phyloP scores from a whole-genome alignment of 1,140 invertebrate genomes.

The Diuraphis noxia region DNA sequence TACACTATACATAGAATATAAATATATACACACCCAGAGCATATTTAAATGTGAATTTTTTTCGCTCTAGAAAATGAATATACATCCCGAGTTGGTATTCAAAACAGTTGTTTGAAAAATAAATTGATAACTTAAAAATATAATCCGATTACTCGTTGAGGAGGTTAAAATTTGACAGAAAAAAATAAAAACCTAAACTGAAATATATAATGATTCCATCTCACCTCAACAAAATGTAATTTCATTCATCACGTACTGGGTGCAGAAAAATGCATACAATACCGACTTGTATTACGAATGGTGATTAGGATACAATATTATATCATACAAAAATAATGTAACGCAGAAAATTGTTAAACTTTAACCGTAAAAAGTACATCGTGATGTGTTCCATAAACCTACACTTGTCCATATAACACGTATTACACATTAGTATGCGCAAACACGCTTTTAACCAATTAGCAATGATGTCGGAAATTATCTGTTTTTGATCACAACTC shows the following conservation, averaged over 20 bases:
- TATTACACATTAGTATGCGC: constrained; percentile 12
- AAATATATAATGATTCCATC: neutral
- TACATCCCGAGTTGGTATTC: neutral
- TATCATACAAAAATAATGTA: neutral
- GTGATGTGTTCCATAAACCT: neutral
- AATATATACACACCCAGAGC: neutral
- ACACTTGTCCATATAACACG: neutral
- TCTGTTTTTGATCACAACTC: constrained; percentile 30
- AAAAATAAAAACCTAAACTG: neutral
- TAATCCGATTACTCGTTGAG: neutral
- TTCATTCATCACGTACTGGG: neutral
- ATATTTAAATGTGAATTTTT: constrained; percentile 40
- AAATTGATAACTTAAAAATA: constrained; percentile 11
- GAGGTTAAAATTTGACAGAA: neutral
- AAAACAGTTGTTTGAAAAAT: neutral
- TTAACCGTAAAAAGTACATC: neutral
- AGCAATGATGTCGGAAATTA: constrained; percentile 38
- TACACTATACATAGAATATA: neutral
- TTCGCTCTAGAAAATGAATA: neutral
- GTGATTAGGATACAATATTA: neutral
- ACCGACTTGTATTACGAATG: too few species aligned
- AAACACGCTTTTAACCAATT: constrained; percentile 42
- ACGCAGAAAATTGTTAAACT: neutral
- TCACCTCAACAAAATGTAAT: neutral
- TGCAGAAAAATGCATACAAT: neutral